Base-by-base conservation (phyloP, 2,113 vertebrate species). In the Xiphophorus maculatus region DNA sequence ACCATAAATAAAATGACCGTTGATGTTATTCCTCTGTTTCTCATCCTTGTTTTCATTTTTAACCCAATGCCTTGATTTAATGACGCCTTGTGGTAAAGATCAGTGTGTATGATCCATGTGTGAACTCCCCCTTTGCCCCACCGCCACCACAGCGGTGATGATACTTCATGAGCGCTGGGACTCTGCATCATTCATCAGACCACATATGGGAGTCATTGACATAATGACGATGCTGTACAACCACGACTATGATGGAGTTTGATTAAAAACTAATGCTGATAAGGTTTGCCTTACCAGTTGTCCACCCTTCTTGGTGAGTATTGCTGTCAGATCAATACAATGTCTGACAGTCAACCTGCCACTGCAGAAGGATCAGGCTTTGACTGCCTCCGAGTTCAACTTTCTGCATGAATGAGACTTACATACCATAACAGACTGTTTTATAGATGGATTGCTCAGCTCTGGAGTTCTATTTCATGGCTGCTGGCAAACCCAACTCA, bases 401-500 rank as follows among this genome's bases (percentile, higher is more conserved):
- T 87, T 90, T 87, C 87, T 89, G 86, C 92, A 86, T 83, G 88
- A 91, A 72, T 74, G 79, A 83, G 74, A 58, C 79, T 77, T 79
- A 87, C 88, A 88, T 82, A 89, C 84, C 84, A 83, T 79, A 85
- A 87, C 82, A 68, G 68, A 81, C 82, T 79, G 61, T 84, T 88
- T 87, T 88, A 87, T 86, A 67, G 81, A 69, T 74, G 78, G 76
- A 67, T 32, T 71, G 85, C 81, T 77, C 67, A 82, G 83, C 75
- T 77, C 30, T 68, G 82, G 80, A 76, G 73, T 88, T 89, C 72
- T 86, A 84, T 93, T 93, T 91, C 87, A 91, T 81, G 76, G 84
- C 63, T 63, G 64, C 90, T 89, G 89, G 88, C 70, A 82, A 69
- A 79, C 73, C 68, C n/a, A 35, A 27, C 68, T 82, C 85, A 72